Conservation (phyloP, 35 echinoderm and acorn worm species). For the Strongylocentrotus purpuratus region DNA sequence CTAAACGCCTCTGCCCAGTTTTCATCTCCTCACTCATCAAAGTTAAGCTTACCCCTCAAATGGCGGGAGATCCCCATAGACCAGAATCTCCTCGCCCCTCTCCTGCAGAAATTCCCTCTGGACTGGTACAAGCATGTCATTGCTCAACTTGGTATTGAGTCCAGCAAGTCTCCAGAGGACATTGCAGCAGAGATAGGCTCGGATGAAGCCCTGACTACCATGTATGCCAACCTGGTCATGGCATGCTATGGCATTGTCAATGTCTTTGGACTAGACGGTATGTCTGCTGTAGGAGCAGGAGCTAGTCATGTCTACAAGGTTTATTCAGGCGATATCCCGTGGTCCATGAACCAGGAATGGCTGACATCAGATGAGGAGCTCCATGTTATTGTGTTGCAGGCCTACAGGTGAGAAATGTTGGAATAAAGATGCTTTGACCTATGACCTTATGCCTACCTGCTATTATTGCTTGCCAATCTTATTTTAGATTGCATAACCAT, state of each 20-base stretch:
- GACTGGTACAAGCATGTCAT: constrained; percentile 93
- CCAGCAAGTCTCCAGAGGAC: constrained; percentile 58
- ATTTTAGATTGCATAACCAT: too few relatives aligned
- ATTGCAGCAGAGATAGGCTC: constrained; percentile 64
- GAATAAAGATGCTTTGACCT: neutral
- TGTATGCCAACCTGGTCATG: constrained; percentile 85
- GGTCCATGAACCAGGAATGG: constrained; percentile 90
- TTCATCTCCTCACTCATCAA: constrained; percentile 87
- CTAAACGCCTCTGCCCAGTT: constrained; percentile 86
- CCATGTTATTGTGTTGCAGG: constrained; percentile 70
- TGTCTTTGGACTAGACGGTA: constrained; percentile 60
- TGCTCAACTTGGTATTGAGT: constrained; percentile 59
- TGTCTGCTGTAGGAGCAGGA: constrained; percentile 48
- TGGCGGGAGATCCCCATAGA: constrained; percentile 96
- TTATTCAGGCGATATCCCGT: constrained; percentile 83
- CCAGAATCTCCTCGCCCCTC: constrained; percentile 51
- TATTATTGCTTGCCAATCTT: too few relatives aligned
- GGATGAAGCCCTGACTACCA: constrained; percentile 80
- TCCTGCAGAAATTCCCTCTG: constrained; percentile 71
- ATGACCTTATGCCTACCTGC: too few relatives aligned
- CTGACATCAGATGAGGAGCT: constrained; percentile 86
- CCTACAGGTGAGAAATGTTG: constrained; percentile 80
- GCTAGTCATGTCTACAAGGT: constrained; percentile 92
- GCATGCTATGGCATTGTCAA: constrained; percentile 83
- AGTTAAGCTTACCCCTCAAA: constrained; percentile 93